Evolutionary conservation across 2,797 vertebrate genomes (phyloP), one percentile per base, ranked within the genome.

Genomic region (Eulemur mongoz): DNA sequence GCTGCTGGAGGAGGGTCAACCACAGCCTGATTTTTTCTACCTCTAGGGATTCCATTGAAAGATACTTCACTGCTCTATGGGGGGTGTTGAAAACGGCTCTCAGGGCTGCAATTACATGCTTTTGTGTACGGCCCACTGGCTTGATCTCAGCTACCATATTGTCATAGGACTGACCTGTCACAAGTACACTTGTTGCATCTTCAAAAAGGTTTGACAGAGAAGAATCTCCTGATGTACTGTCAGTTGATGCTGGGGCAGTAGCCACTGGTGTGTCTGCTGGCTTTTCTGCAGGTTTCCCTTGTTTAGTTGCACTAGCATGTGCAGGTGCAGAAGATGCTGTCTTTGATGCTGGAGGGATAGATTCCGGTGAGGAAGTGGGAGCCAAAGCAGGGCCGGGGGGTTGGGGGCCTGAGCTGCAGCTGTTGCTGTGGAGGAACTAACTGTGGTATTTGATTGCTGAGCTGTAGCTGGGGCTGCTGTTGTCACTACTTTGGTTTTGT

Each of bases 91-190:
- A 99, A 98, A 99, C 99, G 80, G 99, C 99, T 96, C 99, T 99
- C 96, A 99, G 98, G 4, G 99, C 99, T 0, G 99, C 99, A 94
- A 99, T 99, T 94, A 99, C 99, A 98, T 99, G 99, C 93, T 99
- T 99, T 96, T 99, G 98, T 97, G 99, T 99, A 40, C 99, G 99
- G 63, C 99, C 99, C 99, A 99, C 99, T 72, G 99, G 99, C 99
- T 99, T 99, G 98, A 99, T 99, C 98, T 99, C 99, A 5, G 99
- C 99, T 97, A 99, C 99, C 99, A 99, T 99, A 97, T 99, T 99
- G 95, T 99, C 99, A 59, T 99, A 99, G 1, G 99, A 99, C 85
- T 99, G 98, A 92, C 99, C 99, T 0, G 99, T 99, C 97, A 99
- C 99, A 79, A 35, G 50, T 17, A 7, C 22, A 25, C 8, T 23